Conservation (phyloP, 2,797 vertebrate genomes). For the Eremophila alpestris region DNA sequence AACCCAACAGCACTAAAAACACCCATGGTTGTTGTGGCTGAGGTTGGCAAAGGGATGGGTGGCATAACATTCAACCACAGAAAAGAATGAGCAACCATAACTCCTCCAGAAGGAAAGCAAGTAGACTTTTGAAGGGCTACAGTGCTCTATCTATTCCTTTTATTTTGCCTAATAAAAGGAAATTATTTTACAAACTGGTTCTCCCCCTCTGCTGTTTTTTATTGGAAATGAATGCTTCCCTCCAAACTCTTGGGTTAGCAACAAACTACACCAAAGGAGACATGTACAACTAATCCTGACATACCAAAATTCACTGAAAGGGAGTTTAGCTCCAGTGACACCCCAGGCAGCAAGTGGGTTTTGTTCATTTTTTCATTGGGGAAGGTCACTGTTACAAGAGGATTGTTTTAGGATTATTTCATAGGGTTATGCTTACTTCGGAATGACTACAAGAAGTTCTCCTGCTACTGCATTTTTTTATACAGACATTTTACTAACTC, state of each 20-base stretch:
- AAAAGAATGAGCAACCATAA: neutral
- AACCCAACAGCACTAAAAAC: neutral
- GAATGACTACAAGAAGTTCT: neutral
- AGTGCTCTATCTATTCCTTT: neutral
- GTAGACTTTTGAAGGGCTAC: neutral
- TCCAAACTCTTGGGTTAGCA: neutral
- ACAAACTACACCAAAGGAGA: neutral
- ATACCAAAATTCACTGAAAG: neutral
- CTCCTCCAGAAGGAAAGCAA: neutral
- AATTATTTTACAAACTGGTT: neutral
- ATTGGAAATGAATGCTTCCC: neutral
- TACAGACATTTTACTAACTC: neutral
- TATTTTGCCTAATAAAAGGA: neutral
- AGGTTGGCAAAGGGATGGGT: accelerated
- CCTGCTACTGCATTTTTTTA: neutral
- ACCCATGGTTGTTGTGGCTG: neutral
- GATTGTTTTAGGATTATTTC: neutral
- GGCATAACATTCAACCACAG: neutral
- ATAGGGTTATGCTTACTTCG: neutral
- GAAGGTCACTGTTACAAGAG: neutral
- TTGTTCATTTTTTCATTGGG: neutral
- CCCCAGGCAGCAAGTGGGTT: neutral
- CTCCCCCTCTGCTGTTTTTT: neutral
- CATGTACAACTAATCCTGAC: neutral
- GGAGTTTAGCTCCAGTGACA: neutral